Conservation (phyloP, 2,797 vertebrate species). For the Buceros bicornis region DNA sequence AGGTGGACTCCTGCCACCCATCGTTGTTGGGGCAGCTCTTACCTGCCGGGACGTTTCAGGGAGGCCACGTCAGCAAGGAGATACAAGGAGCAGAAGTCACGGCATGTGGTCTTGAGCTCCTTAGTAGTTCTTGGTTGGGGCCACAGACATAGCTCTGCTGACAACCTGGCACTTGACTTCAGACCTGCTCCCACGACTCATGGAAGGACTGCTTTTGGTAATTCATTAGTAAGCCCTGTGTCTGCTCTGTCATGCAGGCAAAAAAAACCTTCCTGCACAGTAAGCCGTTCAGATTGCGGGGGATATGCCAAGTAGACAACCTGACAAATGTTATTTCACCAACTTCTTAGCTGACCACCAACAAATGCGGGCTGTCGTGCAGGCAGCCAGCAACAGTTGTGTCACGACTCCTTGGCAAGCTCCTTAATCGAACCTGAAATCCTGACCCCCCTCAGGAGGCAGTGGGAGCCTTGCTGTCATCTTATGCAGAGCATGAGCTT, state of each 20-base stretch:
- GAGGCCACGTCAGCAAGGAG: neutral
- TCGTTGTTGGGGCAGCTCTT: neutral
- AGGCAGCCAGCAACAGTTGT: neutral
- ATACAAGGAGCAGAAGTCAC: neutral
- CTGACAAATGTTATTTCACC: neutral
- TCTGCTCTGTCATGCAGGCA: neutral
- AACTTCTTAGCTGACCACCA: neutral
- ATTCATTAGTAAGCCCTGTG: neutral
- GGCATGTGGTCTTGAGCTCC: accelerated
- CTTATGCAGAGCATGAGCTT: accelerated
- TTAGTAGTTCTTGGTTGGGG: neutral
- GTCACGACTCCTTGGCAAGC: neutral
- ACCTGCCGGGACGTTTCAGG: neutral
- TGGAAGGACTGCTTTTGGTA: neutral
- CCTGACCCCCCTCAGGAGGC: neutral
- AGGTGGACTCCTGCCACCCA: neutral
- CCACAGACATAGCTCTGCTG: no score
- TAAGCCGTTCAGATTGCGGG: neutral
- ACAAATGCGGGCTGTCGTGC: accelerated
- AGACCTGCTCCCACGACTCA: neutral
- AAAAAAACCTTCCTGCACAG: neutral
- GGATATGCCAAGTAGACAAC: neutral
- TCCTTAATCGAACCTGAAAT: neutral
- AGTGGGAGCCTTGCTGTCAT: neutral
- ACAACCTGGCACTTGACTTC: neutral